A percentile compares a stretch with the other conserved stretches of the same genome.
These are phyloP conservation scores for Acronicta leporina DNA, from an alignment of 2,888 invertebrate species.

Conservation along the genomic window DNA sequence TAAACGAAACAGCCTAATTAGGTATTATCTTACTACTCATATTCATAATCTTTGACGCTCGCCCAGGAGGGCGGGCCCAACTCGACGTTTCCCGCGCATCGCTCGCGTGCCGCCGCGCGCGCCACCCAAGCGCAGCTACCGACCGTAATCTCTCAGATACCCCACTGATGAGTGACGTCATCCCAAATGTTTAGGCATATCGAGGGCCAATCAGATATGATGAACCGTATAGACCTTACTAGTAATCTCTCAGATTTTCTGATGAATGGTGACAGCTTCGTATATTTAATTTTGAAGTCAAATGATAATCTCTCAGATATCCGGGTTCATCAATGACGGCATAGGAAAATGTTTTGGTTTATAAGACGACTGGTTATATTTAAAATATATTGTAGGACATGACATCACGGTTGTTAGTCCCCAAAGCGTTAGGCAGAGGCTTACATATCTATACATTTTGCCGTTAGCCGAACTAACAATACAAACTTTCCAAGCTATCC, in stretches of 20 bases:
- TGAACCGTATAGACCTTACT: constrained; percentile 10
- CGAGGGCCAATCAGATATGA: not conserved
- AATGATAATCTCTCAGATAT: not conserved
- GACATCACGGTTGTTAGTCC: too few relatives aligned
- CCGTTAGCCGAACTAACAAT: too few relatives aligned
- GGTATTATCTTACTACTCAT: constrained; percentile 29
- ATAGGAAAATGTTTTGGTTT: not conserved
- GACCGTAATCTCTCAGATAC: constrained; percentile 58
- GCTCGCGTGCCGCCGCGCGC: constrained; percentile 80
- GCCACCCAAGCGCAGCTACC: constrained; percentile 83
- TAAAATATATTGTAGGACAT: too few relatives aligned
- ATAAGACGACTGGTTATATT: too few relatives aligned
- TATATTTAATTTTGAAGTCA: not conserved
- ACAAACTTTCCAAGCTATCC: too few relatives aligned
- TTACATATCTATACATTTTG: too few relatives aligned
- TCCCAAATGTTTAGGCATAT: constrained; percentile 15
- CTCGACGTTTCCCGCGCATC: constrained; percentile 71
- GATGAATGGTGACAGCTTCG: not conserved
- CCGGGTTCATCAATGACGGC: not conserved
- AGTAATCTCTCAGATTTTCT: not conserved
- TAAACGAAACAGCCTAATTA: not conserved
- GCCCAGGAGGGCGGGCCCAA: constrained; percentile 76
- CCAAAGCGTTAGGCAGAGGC: too few relatives aligned
- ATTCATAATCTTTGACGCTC: constrained; percentile 69
- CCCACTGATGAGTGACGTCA: constrained; percentile 52